A percentile compares a stretch with the other conserved stretches of the same genome.
Evolutionary conservation across 2,113 vertebrate species (phyloP).

Genomic region (Gymnobelideus leadbeateri): DNA sequence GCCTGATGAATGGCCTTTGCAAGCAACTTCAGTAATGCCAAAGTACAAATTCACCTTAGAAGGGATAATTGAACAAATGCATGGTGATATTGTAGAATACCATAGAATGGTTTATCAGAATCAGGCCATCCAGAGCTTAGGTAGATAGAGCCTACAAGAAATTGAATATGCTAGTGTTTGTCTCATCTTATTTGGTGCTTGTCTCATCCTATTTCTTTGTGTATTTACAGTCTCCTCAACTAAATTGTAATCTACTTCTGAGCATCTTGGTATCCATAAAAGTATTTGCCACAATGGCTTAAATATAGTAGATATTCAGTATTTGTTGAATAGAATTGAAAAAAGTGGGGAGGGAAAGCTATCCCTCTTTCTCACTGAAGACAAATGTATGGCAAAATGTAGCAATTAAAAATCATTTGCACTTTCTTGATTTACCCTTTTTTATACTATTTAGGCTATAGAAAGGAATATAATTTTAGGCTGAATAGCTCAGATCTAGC

Average conservation of each 20-base stretch:
- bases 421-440: constrained; percentile 10
- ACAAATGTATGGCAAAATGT: neutral
- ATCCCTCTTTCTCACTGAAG: neutral
- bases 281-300: neutral
- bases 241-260: neutral
- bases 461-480: too few species aligned
- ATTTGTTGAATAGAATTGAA: neutral
- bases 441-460: too few species aligned
- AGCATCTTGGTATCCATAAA: neutral
- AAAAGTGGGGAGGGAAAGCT: neutral
- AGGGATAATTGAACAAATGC: neutral
- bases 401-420: neutral
- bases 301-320: neutral
- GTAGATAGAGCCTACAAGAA: neutral
- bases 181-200: neutral
- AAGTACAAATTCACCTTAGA: too few species aligned
- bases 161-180: neutral
- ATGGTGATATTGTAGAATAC: neutral
- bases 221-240: neutral
- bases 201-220: neutral
- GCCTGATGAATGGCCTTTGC: neutral
- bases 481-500: too few species aligned
- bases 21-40: neutral
- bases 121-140: neutral
- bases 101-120: neutral